A percentile compares a stretch with the other conserved stretches of the same genome.
Conservation (phyloP, 2,113 vertebrate species). For the Acanthisitta chloris region DNA sequence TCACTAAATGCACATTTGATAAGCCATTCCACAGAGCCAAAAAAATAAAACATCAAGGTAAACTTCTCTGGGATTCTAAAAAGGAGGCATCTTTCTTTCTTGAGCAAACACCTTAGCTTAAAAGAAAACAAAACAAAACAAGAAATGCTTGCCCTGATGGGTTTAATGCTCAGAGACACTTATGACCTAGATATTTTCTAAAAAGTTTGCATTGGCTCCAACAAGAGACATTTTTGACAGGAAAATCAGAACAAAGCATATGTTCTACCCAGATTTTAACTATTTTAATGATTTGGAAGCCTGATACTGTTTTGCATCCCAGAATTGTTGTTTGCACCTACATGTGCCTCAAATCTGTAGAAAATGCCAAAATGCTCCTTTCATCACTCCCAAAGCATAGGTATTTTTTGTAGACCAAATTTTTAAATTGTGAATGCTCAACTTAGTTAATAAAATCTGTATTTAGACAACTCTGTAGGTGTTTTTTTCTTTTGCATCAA, state of each 20-base stretch:
- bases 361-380: background rate
- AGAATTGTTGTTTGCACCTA: background rate
- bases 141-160: background rate
- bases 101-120: background rate
- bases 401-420: background rate
- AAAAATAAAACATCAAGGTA: conserved; percentile 35
- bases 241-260: background rate
- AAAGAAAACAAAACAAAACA: background rate
- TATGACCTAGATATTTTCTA: background rate
- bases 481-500: background rate
- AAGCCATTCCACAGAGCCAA: background rate
- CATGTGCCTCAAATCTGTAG: background rate
- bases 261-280: background rate
- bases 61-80: conserved; percentile 12
- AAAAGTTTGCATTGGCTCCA: background rate
- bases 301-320: background rate
- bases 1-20: conserved; percentile 43
- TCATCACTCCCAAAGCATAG: background rate
- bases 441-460: background rate
- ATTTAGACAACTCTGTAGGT: background rate
- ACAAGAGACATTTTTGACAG: background rate
- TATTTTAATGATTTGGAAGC: background rate
- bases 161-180: background rate
- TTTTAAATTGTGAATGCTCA: background rate
- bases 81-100: background rate